Percentiles rank a stretch among this genome's conserved stretches.
Conservation (phyloP, 23 tunicate species). For the Trididemnum nubilum region DNA sequence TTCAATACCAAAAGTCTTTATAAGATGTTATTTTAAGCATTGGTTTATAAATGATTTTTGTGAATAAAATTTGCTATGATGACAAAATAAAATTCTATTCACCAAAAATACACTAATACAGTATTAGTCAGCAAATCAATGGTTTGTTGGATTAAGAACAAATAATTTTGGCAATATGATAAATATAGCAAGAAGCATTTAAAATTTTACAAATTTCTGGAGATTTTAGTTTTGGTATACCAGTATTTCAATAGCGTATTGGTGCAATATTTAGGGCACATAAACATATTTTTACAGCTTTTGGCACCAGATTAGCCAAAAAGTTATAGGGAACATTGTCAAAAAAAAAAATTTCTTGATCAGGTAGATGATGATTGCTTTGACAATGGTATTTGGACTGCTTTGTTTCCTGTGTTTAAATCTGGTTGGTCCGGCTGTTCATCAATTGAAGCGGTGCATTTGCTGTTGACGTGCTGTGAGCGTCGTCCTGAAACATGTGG, state of each 20-base stretch:
- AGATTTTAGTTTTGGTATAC: no score
- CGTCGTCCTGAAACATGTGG: constrained; percentile 59
- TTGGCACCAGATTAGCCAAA: no score
- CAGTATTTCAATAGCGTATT: no score
- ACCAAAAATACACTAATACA: neutral
- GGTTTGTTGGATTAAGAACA: no score
- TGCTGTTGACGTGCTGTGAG: constrained; percentile 42
- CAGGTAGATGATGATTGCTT: constrained; percentile 51
- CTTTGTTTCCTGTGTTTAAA: constrained; percentile 18
- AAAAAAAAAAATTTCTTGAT: no score
- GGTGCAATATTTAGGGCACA: no score
- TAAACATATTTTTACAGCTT: no score
- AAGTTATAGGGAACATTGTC: no score
- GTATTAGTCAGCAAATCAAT: neutral
- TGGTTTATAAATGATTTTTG: neutral
- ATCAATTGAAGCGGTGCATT: constrained; percentile 51
- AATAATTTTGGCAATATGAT: neutral
- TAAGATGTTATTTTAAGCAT: no score
- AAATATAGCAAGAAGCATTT: neutral
- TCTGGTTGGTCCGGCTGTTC: constrained; percentile 65
- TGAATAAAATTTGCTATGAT: neutral
- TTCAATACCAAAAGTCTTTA: no score
- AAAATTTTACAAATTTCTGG: no score
- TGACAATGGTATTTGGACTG: constrained; percentile 55
- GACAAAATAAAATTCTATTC: no score